Evolutionary conservation across 92 coral and sea anemone species (phyloP).

Genomic region (Isaurus tuberculatus): DNA sequence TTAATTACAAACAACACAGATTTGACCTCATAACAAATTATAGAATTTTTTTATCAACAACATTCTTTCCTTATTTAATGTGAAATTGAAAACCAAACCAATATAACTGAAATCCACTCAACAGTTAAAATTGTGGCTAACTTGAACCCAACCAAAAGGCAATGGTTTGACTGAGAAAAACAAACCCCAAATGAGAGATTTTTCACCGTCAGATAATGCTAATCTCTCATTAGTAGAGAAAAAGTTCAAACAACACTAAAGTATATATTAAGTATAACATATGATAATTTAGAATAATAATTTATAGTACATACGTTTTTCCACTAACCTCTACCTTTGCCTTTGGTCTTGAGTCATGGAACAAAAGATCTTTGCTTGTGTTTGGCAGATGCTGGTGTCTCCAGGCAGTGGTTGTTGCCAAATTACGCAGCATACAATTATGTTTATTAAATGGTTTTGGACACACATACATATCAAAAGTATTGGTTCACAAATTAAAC

Average conservation of each 20-base stretch:
- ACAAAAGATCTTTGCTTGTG: not conserved
- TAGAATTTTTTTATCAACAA: too few species aligned
- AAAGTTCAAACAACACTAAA: not conserved
- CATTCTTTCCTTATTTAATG: too few species aligned
- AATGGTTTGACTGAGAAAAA: not conserved
- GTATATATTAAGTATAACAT: not conserved
- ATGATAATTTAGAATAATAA: not conserved
- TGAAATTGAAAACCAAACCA: too few species aligned
- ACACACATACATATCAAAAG: not conserved
- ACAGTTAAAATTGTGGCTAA: not conserved
- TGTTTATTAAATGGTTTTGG: not conserved
- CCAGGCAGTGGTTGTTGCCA: conserved; percentile 14
- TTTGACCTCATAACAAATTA: too few species aligned
- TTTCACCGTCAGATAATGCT: not conserved
- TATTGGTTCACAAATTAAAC: not conserved
- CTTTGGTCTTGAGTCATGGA: conserved; percentile 41
- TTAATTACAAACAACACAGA: too few species aligned
- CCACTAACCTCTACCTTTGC: conserved; percentile 46
- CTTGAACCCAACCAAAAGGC: not conserved
- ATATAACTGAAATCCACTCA: not conserved
- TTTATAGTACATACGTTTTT: conserved; percentile 21
- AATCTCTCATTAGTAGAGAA: not conserved
- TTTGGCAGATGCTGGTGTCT: conserved; percentile 10
- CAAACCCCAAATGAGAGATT: not conserved
- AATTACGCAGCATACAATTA: not conserved